Evolutionary conservation across 1,140 invertebrate species (phyloP), one percentile per base, ranked within the genome.

Genomic region (Choristoneura fumiferana): DNA sequence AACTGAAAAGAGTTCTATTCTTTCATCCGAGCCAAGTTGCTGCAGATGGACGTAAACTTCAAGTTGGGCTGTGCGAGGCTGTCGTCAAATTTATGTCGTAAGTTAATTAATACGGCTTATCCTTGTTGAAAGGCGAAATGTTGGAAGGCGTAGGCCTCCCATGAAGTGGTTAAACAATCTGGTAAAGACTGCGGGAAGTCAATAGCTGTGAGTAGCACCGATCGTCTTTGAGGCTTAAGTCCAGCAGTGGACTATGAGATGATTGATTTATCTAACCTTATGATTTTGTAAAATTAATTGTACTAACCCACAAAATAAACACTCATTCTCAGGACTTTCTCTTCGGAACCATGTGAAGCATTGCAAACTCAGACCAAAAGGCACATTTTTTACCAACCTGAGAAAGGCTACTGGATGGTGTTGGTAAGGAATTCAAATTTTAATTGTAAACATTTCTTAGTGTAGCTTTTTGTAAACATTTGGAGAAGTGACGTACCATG

Each of bases 41-140:
- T 77, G 75, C 94, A 17, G 96, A 98, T 82, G 93, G 92, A 10
- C 95, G 97, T 90, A 95, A 98, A 63, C 96, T 95, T 89, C 95
- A 95, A 90, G 94, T 98, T 71, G 97, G 97, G 4, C 89, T 98
- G 3, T 96, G 95, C 87, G 96, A 98, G 91, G 97, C 96, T 29
- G 95, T 98, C 57, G 94, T 97, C 40, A 95, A 96, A 86, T 98
- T 98, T 91, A 94, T 96, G 72, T 92, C 94, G 97, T 98, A 93
- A 92, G 92, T 81, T 22, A 54, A 45, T 56, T 39, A 15, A 13
- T 33, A 15, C 53, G 52, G 54, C 59, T 59, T 36, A 6, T 54
- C 3, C 17, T 39, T 15, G 35, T 34, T n/a, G n/a, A n/a, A n/a
- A n/a, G n/a, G n/a, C n/a, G n/a, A n/a, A n/a, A n/a, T n/a, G n/a